A percentile compares a stretch with the other conserved stretches of the same genome.
phyloP scores from a whole-genome alignment of 2,113 vertebrate genomes.

The Hippocampus comes region DNA sequence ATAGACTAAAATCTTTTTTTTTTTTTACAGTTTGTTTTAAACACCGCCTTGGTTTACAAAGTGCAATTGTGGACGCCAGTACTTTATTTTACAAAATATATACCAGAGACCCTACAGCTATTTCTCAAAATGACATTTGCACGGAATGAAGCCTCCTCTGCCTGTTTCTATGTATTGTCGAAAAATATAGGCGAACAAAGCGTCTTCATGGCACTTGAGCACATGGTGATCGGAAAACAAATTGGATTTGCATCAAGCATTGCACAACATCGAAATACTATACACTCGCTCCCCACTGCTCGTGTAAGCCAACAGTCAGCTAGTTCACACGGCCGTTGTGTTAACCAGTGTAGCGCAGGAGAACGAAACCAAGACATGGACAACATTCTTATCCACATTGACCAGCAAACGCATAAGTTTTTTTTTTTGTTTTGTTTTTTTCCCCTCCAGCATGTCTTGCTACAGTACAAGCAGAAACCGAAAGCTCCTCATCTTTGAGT shows the following conservation, averaged over 20 bases:
- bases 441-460: not conserved
- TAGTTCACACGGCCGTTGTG: not conserved
- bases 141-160: conserved; percentile 39
- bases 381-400: conserved; percentile 14
- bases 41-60: conserved; percentile 38
- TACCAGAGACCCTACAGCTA: conserved; percentile 44
- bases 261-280: conserved; percentile 54
- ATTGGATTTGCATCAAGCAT: conserved; percentile 41
- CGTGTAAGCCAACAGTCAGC: conserved; percentile 21
- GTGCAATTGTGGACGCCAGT: conserved; percentile 45
- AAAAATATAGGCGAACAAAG: conserved; percentile 47
- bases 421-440: not conserved
- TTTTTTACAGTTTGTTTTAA: conserved; percentile 48
- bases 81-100: conserved; percentile 27
- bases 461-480: conserved; percentile 8
- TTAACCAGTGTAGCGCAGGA: conserved; percentile 11
- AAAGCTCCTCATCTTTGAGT: conserved; percentile 14
- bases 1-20: conserved; percentile 17
- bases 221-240: conserved; percentile 29
- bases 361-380: conserved; percentile 10
- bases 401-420: conserved; percentile 4
- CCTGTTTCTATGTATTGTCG: conserved; percentile 32
- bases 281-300: conserved; percentile 21
- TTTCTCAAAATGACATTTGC: conserved; percentile 37
- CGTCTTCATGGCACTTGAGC: conserved; percentile 49